A percentile compares a stretch with the other conserved stretches of the same genome.
phyloP scores from a whole-genome alignment of 2,888 invertebrate genomes.

The Phengaris arion region DNA sequence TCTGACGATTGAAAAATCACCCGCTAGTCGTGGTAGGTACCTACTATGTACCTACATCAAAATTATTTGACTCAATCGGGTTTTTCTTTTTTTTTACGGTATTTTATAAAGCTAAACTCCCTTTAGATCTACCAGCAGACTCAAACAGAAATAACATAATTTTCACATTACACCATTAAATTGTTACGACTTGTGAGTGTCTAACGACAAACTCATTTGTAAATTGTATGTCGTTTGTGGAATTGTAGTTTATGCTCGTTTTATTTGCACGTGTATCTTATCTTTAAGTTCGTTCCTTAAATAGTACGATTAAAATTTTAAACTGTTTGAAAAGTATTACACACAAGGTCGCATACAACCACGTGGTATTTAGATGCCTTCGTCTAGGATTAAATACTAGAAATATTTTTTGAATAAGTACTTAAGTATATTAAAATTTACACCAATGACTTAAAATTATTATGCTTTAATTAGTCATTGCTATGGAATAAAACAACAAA shows the following conservation, averaged over 20 bases:
- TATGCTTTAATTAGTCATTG: too few species aligned
- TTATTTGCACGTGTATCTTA: constrained; percentile 15
- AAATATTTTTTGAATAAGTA: not conserved
- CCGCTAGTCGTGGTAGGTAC: too few species aligned
- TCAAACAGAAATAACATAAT: not conserved
- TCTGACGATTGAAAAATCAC: too few species aligned
- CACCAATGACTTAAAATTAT: too few species aligned
- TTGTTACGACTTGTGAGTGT: not conserved
- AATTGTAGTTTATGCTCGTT: not conserved
- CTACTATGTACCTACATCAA: too few species aligned
- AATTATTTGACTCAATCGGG: too few species aligned
- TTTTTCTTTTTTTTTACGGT: too few species aligned
- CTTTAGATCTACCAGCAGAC: not conserved
- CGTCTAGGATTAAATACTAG: not conserved
- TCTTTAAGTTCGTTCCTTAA: constrained; percentile 6
- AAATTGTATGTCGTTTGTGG: constrained; percentile 13
- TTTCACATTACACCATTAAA: not conserved
- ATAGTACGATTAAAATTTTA: not conserved
- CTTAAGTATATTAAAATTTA: not conserved
- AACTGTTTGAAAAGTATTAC: constrained; percentile 4
- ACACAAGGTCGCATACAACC: not conserved
- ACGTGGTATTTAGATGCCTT: not conserved
- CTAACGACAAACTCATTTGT: constrained; percentile 23
- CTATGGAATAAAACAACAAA: too few species aligned
- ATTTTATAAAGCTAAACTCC: too few species aligned